Percentiles rank a stretch among this genome's conserved stretches.
Conservation (phyloP, 2,113 vertebrate species). For the Oryzias woworae region DNA sequence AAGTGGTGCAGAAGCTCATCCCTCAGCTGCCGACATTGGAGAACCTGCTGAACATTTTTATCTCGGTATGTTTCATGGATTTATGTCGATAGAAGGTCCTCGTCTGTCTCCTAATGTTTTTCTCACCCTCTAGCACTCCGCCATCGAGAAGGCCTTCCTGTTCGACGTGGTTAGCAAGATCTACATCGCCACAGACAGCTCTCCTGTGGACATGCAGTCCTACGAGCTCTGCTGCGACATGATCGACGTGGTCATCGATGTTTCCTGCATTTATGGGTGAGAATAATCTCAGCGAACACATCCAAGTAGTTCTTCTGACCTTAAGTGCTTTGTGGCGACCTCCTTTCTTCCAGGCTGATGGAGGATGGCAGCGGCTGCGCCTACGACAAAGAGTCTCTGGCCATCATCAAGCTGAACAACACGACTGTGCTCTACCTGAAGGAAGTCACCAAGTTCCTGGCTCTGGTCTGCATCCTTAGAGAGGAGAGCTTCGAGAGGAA, state of each 20-base stretch:
- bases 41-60: constrained; percentile 99
- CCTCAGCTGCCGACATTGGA: constrained; percentile 97
- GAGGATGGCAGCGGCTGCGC: constrained; percentile 97
- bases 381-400: constrained; percentile 99
- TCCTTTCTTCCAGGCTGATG: constrained; percentile 80
- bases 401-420: constrained; percentile 99
- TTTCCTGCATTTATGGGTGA: constrained; percentile 99
- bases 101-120: background rate
- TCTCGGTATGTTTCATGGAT: constrained; percentile 85
- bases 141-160: constrained; percentile 98
- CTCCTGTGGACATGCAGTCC: constrained; percentile 99
- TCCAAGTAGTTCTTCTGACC: no score
- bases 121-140: constrained; percentile 88
- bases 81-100: background rate
- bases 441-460: constrained; percentile 98
- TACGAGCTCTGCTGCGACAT: constrained; percentile 99
- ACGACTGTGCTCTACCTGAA: constrained; percentile 99
- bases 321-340: no score
- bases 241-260: constrained; percentile 99
- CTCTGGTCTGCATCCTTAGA: constrained; percentile 97
- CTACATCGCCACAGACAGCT: constrained; percentile 99
- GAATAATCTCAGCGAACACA: constrained; percentile 14
- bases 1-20: constrained; percentile 99
- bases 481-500: constrained; percentile 99
- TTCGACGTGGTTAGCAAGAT: constrained; percentile 99